Base-by-base conservation (phyloP, 1,140 invertebrate species). In the Charaxes varanes region DNA sequence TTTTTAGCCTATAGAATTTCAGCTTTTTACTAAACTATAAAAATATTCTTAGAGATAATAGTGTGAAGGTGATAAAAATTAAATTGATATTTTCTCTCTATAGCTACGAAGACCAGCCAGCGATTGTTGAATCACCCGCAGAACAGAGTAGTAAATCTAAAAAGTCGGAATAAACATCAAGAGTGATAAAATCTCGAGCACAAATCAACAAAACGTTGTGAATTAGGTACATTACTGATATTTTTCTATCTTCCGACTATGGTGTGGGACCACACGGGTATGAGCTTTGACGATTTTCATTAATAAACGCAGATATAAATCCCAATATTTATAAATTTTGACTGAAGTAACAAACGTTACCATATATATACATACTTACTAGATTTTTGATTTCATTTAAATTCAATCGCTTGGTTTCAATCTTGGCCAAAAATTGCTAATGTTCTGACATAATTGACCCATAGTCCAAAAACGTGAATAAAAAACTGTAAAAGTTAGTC, bases 51-150 rank as follows among this genome's bases (percentile, higher is more conserved):
- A 26, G 11, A 30, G 7, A 6, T 7, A 21, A 10, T 48, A 28
- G 15, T 24, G 11, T 27, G 28, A 23, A 24, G 8, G 10, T 2
- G 7, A 26, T 12, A 11, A 12, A 5, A 24, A 11, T 19, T 15
- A 14, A 33, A 23, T 19, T 19, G 23, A 27, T 31, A 47, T 38
- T 8, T 43, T 28, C 16, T 36, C 12, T 31, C 26, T 16, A 5
- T 54, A 80, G 76, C 12, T 80, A 77, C 26, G 76, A 80, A 46
- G 76, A 80, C 41, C 76, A 80, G 30, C 62, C 66, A 2, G 62
- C 61, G 1, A 21, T 66, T 3, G 44, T 46, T 2, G 65, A 63
- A 14, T 27, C 51, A 10, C 16, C 53, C 5, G 27, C 42, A 1
- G 61, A 60, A 10, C 44, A 28, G 11, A 45, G 43, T 53, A 76